Evolutionary conservation across 2,113 vertebrate species (phyloP), one percentile per base, ranked within the genome.

Genomic region (Andinoacara biseriatus): DNA sequence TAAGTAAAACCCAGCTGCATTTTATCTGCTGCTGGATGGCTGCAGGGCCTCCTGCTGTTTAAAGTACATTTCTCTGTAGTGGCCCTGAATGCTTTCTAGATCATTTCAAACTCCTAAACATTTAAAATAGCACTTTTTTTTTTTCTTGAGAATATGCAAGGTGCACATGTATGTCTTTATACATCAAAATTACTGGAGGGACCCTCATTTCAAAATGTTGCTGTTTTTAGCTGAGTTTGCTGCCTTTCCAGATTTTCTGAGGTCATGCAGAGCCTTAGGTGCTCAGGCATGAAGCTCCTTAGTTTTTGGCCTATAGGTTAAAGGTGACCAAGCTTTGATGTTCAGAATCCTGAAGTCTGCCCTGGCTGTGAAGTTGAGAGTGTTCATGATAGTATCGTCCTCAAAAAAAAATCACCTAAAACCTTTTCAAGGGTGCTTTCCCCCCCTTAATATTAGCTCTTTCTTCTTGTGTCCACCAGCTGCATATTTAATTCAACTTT

Each of bases 31-130:
- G 7, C 67, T 72, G 67, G 46, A 72, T 33, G 67, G 46, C 67
- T 72, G 35, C 46, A 54, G 67, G 67, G 46, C 46, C 54, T 54
- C 46, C 46, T 72, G 67, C 67, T 72, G 67, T 54, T 72, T 72
- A 72, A 72, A 72, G 46, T 54, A 10, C 24, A 33, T 72, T 72
- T 72, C 67, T 54, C 10, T 52, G 46, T 52, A 52, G 52, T 54
- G 6, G 17, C 20, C 18, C 46, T 54, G 26, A 54, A 29, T 54
- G 46, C 67, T 72, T 72, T 72, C 52, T 72, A 72, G 67, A 72
- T 54, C 46, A 33, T 72, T 46, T 72, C 43, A 72, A 52, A 52
- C 24, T 31, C 5, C 46, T 82, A 72, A 72, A 38, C 26, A 49
- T 29, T 74, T 10, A 24, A n/a, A 58, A 63, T 17, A 52, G 22